phyloP scores from a whole-genome alignment of 1,140 invertebrate genomes.

The Bombus ignitus region DNA sequence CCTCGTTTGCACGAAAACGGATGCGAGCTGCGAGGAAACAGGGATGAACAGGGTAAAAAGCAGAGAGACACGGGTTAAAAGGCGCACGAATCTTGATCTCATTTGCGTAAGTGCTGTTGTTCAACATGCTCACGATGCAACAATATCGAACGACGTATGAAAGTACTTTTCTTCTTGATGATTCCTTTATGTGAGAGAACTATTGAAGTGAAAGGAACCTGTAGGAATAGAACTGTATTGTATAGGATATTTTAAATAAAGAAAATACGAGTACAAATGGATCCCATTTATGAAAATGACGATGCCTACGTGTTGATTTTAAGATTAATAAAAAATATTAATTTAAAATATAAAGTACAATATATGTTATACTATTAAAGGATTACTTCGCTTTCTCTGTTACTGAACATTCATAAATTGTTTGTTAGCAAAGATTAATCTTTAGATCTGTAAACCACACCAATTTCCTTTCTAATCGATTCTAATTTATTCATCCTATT shows the following conservation, averaged over 20 bases:
- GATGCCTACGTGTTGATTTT: neutral
- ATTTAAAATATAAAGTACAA: too few relatives aligned
- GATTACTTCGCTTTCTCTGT: too few relatives aligned
- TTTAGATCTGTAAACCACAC: neutral
- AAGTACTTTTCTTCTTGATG: neutral
- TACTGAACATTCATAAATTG: too few relatives aligned
- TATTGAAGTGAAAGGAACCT: neutral
- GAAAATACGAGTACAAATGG: neutral
- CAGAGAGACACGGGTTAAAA: conserved; percentile 48
- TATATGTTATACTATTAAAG: too few relatives aligned
- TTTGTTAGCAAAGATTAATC: too few relatives aligned
- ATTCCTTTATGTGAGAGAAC: neutral
- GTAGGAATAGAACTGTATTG: neutral
- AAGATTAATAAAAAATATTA: too few relatives aligned
- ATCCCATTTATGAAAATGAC: neutral
- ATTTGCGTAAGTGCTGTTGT: conserved; percentile 69
- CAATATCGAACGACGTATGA: neutral
- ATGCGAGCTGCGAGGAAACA: conserved; percentile 14
- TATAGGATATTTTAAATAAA: neutral
- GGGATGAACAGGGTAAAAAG: conserved; percentile 25
- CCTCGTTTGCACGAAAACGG: conserved; percentile 37
- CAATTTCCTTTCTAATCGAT: neutral
- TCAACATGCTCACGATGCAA: neutral
- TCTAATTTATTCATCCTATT: neutral
- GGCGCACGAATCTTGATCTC: conserved; percentile 56